Evolutionary conservation across 2,888 invertebrate species (phyloP).

Genomic region (Phengaris alcon): DNA sequence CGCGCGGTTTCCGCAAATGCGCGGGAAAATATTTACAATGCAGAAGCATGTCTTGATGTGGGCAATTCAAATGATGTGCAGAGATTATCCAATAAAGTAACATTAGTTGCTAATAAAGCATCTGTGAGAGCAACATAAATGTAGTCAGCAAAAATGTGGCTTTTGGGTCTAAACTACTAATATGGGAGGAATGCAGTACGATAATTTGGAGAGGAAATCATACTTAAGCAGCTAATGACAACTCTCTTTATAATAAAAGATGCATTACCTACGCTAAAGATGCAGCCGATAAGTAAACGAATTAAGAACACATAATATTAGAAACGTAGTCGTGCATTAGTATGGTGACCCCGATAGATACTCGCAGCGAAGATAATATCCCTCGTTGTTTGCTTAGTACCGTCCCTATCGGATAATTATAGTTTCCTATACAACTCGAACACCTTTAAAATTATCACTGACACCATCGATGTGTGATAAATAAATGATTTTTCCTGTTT

Average conservation of each 20-base stretch:
- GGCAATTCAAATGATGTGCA: neutral
- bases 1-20: slow-evolving; percentile 70
- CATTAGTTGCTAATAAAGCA: neutral
- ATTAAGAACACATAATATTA: slow-evolving; percentile 27
- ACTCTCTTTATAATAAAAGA: neutral
- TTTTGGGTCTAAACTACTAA: neutral
- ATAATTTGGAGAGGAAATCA: neutral
- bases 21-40: slow-evolving; percentile 42
- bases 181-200: neutral
- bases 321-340: slow-evolving; percentile 35
- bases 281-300: neutral
- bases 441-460: slow-evolving; percentile 36
- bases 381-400: slow-evolving; percentile 54
- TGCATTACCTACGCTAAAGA: neutral
- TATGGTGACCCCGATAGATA: slow-evolving; percentile 40
- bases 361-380: slow-evolving; percentile 46
- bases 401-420: slow-evolving; percentile 54
- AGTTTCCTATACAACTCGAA: slow-evolving; percentile 48
- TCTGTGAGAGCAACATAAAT: neutral
- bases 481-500: neutral
- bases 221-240: no score
- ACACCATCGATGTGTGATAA: slow-evolving; percentile 1
- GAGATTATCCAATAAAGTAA: neutral
- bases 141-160: neutral
- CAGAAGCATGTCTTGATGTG: slow-evolving; percentile 6